Percentiles rank a stretch among this genome's conserved stretches.
Evolutionary conservation across 1,140 invertebrate genomes (phyloP).

Genomic region (Dendroctonus valens): DNA sequence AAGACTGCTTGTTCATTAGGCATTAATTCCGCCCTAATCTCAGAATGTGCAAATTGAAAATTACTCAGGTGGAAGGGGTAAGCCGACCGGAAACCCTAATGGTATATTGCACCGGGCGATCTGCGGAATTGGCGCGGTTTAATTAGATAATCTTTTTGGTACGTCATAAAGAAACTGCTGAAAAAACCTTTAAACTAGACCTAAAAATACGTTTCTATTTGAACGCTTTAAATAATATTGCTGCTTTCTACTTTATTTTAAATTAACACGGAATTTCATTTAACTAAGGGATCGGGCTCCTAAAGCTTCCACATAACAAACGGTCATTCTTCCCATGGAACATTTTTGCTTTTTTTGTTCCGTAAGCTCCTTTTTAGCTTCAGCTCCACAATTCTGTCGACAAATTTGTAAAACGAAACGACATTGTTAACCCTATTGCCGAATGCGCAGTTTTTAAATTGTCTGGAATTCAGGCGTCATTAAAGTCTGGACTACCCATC

Average conservation of each 20-base stretch:
- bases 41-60: slow-evolving; percentile 46
- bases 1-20: slow-evolving; percentile 41
- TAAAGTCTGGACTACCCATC: slow-evolving; percentile 16
- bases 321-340: neutral
- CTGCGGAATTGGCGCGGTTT: neutral
- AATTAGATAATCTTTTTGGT: slow-evolving; percentile 8
- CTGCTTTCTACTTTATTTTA: too few relatives aligned
- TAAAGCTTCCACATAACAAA: neutral
- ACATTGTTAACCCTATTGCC: slow-evolving; percentile 22
- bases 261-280: too few relatives aligned
- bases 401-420: slow-evolving; percentile 27
- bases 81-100: slow-evolving; percentile 45
- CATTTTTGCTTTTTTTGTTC: slow-evolving; percentile 5
- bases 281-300: too few relatives aligned
- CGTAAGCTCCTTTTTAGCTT: slow-evolving; percentile 17
- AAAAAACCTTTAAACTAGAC: too few relatives aligned
- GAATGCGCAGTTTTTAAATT: slow-evolving; percentile 22
- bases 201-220: too few relatives aligned
- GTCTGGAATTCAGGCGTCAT: slow-evolving; percentile 19
- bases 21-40: slow-evolving; percentile 45
- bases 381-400: slow-evolving; percentile 18
- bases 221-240: too few relatives aligned
- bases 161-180: too few relatives aligned
- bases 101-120: slow-evolving; percentile 24
- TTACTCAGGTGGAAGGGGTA: slow-evolving; percentile 43